These are phyloP conservation scores for Ephydatia muelleri DNA, from an alignment of 37 sponge, comb jelly and placozoan genomes.

Conservation along the genomic window DNA sequence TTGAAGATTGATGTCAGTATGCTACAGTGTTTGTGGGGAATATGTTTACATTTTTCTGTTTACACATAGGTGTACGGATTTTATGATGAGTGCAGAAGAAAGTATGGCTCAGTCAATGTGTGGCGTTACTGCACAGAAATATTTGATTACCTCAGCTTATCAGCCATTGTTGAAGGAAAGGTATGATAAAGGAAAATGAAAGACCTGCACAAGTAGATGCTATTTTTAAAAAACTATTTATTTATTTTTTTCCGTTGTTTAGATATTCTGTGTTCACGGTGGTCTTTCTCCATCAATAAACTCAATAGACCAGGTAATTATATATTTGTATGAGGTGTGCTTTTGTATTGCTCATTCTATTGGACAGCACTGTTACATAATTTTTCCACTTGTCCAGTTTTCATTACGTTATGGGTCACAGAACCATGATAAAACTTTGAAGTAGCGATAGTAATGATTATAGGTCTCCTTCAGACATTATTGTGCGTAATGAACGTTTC, in stretches of 20 bases:
- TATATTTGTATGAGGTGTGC: not conserved
- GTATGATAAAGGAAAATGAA: conserved; percentile 16
- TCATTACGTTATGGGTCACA: too few species aligned
- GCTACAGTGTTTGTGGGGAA: not conserved
- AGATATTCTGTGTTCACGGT: conserved; percentile 99
- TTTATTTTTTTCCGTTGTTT: not conserved
- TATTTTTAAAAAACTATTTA: too few species aligned
- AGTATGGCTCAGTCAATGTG: conserved; percentile 98
- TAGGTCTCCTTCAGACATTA: too few species aligned
- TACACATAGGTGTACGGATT: conserved; percentile 93
- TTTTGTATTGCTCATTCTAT: too few species aligned
- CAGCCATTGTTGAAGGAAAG: conserved; percentile 97
- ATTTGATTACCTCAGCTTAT: conserved; percentile 98
- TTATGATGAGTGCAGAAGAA: conserved; percentile 98
- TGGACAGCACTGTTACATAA: not conserved
- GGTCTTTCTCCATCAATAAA: conserved; percentile 97
- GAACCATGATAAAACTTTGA: too few species aligned
- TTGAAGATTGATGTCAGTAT: too few species aligned
- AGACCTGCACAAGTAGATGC: not conserved
- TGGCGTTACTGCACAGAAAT: conserved; percentile 99
- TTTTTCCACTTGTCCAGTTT: too few species aligned
- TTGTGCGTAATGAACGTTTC: too few species aligned
- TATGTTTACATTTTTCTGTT: not conserved
- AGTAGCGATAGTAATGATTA: too few species aligned
- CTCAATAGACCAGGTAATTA: conserved; percentile 89